Base-by-base conservation (phyloP, 53 echinoderm and acorn worm species). In the Holothuria scabra region DNA sequence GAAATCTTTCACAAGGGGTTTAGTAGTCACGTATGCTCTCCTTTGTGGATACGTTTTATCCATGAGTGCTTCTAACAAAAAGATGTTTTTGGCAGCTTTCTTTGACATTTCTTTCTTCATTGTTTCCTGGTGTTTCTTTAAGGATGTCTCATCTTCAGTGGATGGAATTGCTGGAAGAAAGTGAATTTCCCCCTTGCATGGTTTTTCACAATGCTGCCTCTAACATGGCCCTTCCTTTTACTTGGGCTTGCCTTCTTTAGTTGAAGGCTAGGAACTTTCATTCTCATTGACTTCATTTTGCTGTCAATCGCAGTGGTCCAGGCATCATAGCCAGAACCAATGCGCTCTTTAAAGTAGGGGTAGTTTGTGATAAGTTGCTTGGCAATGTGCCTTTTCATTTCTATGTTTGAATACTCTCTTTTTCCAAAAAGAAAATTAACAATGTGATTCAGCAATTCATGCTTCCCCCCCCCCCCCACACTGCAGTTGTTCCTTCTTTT, bases 71-170 rank as follows among this genome's bases (percentile, higher is more conserved):
- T 72, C 48, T 19, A 72, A 3, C 72, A 72, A 72, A 46, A 72
- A 22, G 18, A 46, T 34, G 46, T n/a, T 72, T 46, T 72, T 72
- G n/a, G 46, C 14, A 16, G 4, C 48, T 72, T 72, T 72, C 74
- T 72, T 72, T n/a, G 72, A 72, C 46, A 72, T 46, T 25, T 72
- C 48, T 38, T 72, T 72, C 7, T 72, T 72, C 74, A 72, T 72
- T 19, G 48, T 72, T 72, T 72, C 74, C 44, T 72, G 18, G 25
- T 72, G 74, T 46, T 19, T 72, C 23, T 72, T 72, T 25, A 72
- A 25, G 1, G 48, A 72, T 0, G 41, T 72, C 0, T 72, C 74
- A 72, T 72, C 74, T 46, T 72, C 74, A 72, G 74, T 44, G 74
- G 74, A 25, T 20, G 74, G 74, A 29, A 37, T 32, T 46, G 19